Conservation (phyloP, 2,888 invertebrate genomes). For the Torymus aiolomorphi region DNA sequence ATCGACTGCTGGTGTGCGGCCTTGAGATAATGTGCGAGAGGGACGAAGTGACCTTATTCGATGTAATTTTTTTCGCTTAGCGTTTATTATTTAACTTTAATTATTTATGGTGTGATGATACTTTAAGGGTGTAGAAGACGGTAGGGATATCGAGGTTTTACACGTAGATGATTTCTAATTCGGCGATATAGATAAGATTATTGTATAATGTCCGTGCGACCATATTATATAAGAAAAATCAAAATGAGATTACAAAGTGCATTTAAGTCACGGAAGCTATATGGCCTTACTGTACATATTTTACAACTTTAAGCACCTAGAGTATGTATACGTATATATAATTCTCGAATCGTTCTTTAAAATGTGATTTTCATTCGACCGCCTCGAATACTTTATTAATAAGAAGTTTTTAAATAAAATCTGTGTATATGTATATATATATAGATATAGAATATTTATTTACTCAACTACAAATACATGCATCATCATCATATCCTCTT, state of each 20-base stretch:
- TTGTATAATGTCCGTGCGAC: too few relatives aligned
- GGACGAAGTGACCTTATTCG: not conserved
- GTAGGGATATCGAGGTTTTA: too few relatives aligned
- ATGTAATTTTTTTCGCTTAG: too few relatives aligned
- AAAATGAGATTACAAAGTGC: too few relatives aligned
- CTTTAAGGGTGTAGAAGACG: too few relatives aligned
- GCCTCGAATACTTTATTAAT: slow-evolving; percentile 40
- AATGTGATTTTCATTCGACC: slow-evolving; percentile 14
- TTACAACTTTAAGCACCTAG: slow-evolving; percentile 18
- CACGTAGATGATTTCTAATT: too few relatives aligned
- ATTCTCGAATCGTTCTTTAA: not conserved
- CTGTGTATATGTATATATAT: slow-evolving; percentile 51
- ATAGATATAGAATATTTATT: slow-evolving; percentile 57
- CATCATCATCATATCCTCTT: slow-evolving; percentile 40
- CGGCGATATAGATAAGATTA: too few relatives aligned
- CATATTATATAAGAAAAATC: too few relatives aligned
- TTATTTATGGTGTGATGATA: too few relatives aligned
- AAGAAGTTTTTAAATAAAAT: slow-evolving; percentile 49
- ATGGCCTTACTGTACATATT: slow-evolving; percentile 39
- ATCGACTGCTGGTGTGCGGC: slow-evolving; percentile 1
- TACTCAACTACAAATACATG: slow-evolving; percentile 61
- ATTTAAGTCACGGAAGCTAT: too few relatives aligned
- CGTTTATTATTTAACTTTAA: too few relatives aligned
- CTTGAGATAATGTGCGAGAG: not conserved
- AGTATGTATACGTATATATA: not conserved